Evolutionary conservation across 2,797 vertebrate species (phyloP).

Genomic region (Acestrorhynchus altus): DNA sequence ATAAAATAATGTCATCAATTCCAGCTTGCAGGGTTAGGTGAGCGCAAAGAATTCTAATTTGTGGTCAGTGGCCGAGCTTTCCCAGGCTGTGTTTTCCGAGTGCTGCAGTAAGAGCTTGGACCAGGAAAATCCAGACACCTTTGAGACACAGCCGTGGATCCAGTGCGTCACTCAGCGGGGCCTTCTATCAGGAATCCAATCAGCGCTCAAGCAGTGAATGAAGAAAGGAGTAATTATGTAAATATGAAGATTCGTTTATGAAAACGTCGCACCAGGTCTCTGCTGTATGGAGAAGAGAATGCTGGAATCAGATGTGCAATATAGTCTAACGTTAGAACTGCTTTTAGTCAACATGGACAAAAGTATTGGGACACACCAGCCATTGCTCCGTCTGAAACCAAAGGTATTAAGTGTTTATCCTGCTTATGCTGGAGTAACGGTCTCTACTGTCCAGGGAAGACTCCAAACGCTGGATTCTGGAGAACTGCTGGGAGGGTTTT

Average conservation of each 20-base stretch:
- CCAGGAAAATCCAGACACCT: slow-evolving; percentile 21
- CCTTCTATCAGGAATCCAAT: slow-evolving; percentile 7
- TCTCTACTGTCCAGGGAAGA: too few relatives aligned
- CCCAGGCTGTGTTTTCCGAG: slow-evolving; percentile 29
- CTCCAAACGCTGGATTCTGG: too few relatives aligned
- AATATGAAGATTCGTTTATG: background rate
- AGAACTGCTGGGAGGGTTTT: too few relatives aligned
- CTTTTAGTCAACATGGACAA: too few relatives aligned
- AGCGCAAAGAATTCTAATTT: slow-evolving; percentile 71
- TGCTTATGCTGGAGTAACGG: too few relatives aligned
- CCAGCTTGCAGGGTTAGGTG: slow-evolving; percentile 53
- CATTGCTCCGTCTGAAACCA: too few relatives aligned
- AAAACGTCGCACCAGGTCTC: too few relatives aligned
- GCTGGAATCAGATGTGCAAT: background rate
- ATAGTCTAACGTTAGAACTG: too few relatives aligned
- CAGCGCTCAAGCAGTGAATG: slow-evolving; percentile 10
- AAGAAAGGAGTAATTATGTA: background rate
- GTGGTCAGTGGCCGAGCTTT: slow-evolving; percentile 64
- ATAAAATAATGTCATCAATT: slow-evolving; percentile 81
- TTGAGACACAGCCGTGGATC: background rate
- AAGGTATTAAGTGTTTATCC: too few relatives aligned
- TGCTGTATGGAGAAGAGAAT: background rate
- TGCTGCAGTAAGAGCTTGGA: slow-evolving; percentile 16
- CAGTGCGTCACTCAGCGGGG: background rate
- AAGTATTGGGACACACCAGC: too few relatives aligned